Base-by-base conservation (phyloP, 2,888 invertebrate species). In the Alitta virens region DNA sequence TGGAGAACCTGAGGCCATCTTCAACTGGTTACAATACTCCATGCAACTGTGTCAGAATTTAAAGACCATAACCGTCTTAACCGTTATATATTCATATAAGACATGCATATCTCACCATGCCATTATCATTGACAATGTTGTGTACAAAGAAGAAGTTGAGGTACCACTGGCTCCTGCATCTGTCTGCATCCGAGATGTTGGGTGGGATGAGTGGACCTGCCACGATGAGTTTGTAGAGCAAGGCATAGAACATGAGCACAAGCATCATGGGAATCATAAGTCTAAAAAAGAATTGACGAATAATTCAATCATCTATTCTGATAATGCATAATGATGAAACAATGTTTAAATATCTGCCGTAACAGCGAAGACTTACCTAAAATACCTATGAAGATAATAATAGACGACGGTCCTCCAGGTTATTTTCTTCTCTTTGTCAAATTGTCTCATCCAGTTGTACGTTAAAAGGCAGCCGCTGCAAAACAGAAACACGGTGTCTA, bases 241-340 rank as follows among this genome's bases (percentile, higher is more conserved):
- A 76, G 2, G 74, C 69, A 54, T 76, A 76, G 12, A 72, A 66
- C 65, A 76, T 71, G 54, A 82, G 52, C 2, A 78, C 72, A 3
- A 78, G 68, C 75, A 79, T 76, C 71, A 81, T 75, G 5, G 78
- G 62, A 0, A 81, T 81, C 1, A 81, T 79, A 60, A 82, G 68
- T 56, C 82, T 79, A 66, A 63, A 78, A 64, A 40, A 23, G 38
- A 49, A 33, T 33, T 33, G 5, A 33, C 5, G 7, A 33, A 21
- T 23, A 16, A 27, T 21, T 25, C 18, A 25, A 40, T 26, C 1
- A 26, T 14, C 50, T 52, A 23, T 26, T 16, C 12, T 23, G 23
- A 24, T 9, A 26, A 5, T 16, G 23, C 7, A 23, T 18, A 16
- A 18, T 21, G 52, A 12, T 46, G 46, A 7, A 40, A 12, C 16